Evolutionary conservation across 2,113 vertebrate species (phyloP).

Genomic region (Ifrita kowaldi): DNA sequence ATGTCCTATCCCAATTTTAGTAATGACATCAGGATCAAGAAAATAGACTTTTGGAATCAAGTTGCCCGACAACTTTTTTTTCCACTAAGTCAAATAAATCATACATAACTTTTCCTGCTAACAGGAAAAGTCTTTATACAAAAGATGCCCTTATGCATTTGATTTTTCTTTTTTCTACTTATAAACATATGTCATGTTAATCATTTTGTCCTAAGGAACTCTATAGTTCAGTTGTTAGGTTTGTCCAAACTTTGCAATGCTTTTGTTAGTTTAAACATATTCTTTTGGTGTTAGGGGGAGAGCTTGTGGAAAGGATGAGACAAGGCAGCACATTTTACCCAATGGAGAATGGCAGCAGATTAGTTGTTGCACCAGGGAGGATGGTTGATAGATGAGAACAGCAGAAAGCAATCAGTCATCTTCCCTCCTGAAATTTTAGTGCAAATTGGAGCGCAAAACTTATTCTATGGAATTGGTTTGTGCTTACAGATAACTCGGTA

Average conservation of each 20-base stretch:
- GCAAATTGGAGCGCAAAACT: not conserved
- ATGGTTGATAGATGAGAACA: not conserved
- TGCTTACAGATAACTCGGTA: not conserved
- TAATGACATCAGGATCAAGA: not conserved
- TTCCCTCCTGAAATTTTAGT: not conserved
- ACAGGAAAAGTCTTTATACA: not conserved
- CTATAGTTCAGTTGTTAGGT: not conserved
- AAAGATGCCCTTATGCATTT: not conserved
- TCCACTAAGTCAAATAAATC: not conserved
- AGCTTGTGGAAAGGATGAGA: not conserved
- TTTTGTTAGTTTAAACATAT: not conserved
- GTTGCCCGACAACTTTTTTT: not conserved
- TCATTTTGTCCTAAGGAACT: not conserved
- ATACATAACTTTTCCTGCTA: not conserved
- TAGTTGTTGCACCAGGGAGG: not conserved
- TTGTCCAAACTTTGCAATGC: not conserved
- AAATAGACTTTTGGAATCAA: not conserved
- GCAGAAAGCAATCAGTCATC: not conserved
- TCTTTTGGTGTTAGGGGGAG: not conserved
- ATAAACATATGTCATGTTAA: not conserved
- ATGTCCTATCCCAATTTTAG: not conserved
- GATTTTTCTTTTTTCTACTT: not conserved
- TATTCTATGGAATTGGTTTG: not conserved
- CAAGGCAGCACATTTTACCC: not conserved
- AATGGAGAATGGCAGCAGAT: not conserved